A percentile compares a stretch with the other conserved stretches of the same genome.
phyloP scores from a whole-genome alignment of 2,888 invertebrate genomes.

The Lordiphosa fenestrarum region DNA sequence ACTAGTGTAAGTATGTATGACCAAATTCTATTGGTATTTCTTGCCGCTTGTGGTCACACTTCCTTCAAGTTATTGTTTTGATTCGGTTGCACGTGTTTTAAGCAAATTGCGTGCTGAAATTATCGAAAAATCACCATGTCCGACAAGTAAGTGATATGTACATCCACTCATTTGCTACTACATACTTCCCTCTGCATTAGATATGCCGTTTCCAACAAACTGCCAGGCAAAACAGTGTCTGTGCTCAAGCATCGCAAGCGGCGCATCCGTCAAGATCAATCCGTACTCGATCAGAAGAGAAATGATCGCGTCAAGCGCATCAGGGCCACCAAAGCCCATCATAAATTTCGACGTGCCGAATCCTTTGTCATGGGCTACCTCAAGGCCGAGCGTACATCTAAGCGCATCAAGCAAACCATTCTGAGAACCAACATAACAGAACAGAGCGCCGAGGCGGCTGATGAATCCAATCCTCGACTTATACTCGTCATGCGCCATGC shows the following conservation, averaged over 20 bases:
- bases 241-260: constrained; percentile 79
- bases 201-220: constrained; percentile 80
- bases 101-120: constrained; percentile 19
- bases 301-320: constrained; percentile 70
- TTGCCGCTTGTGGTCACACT: not conserved
- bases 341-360: constrained; percentile 79
- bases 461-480: constrained; percentile 72
- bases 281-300: constrained; percentile 74
- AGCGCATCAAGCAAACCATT: constrained; percentile 74
- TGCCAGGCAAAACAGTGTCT: constrained; percentile 80
- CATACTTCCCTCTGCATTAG: constrained; percentile 40
- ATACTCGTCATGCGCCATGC: constrained; percentile 79
- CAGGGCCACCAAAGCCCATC: constrained; percentile 61
- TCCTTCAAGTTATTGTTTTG: constrained; percentile 62
- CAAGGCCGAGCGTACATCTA: constrained; percentile 78
- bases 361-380: constrained; percentile 78
- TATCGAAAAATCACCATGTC: constrained; percentile 60
- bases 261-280: constrained; percentile 77
- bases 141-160: constrained; percentile 69
- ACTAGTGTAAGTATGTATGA: not conserved
- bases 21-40: not conserved
- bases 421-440: constrained; percentile 65
- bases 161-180: not conserved
- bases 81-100: constrained; percentile 59
- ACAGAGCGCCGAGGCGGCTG: constrained; percentile 51